Percentiles rank a stretch among this genome's conserved stretches.
These are phyloP conservation scores for Rhabdomys pumilio DNA, from an alignment of 2,797 vertebrate genomes.

Conservation along the genomic window DNA sequence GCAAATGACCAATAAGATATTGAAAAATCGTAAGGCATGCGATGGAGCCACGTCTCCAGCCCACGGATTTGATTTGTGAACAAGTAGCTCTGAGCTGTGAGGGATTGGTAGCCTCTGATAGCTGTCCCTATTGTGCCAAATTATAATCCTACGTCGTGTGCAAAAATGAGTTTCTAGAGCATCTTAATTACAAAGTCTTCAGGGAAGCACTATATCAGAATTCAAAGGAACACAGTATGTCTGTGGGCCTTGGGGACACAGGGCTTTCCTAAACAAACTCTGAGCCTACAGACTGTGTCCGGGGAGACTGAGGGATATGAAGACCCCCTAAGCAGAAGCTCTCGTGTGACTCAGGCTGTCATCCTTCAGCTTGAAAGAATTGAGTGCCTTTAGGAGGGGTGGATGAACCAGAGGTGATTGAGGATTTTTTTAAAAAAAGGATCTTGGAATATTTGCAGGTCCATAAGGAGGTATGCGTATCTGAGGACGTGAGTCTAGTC, in stretches of 20 bases:
- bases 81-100: not conserved
- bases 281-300: not conserved
- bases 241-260: not conserved
- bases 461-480: no score
- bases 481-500: no score
- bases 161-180: not conserved
- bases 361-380: not conserved
- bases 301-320: not conserved
- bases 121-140: not conserved
- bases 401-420: not conserved
- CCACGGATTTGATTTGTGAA: not conserved
- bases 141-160: not conserved
- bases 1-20: not conserved
- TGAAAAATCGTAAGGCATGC: not conserved
- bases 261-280: not conserved
- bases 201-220: not conserved
- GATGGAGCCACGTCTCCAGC: rapidly evolving
- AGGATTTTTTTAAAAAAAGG: no score
- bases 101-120: not conserved
- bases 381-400: not conserved
- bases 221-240: not conserved
- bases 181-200: not conserved
- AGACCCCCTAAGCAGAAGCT: not conserved
- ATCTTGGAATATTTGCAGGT: not conserved
- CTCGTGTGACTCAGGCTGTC: not conserved